A percentile compares a stretch with the other conserved stretches of the same genome.
These are phyloP conservation scores for Drosophila cognata DNA, from an alignment of 2,888 invertebrate species.

Conservation along the genomic window DNA sequence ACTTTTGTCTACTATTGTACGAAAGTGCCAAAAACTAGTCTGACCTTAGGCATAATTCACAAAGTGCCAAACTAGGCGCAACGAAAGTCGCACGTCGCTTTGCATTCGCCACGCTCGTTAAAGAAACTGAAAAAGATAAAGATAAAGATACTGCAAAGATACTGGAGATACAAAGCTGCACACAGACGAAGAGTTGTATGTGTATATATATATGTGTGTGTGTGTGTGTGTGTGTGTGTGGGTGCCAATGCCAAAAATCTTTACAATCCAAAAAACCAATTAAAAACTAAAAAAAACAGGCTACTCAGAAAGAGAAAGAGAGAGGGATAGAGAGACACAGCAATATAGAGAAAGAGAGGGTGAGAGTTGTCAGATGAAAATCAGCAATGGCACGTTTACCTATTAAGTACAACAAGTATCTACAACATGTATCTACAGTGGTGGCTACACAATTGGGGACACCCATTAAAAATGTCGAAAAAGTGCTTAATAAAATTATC, in stretches of 20 bases:
- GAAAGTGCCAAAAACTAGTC: constrained; percentile 37
- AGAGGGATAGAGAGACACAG: background rate
- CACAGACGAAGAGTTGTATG: constrained; percentile 2
- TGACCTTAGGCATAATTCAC: constrained; percentile 21
- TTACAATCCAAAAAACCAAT: constrained; percentile 42
- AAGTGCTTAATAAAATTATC: background rate
- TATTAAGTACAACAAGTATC: constrained; percentile 64
- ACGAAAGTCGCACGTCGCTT: constrained; percentile 65
- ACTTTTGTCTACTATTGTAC: background rate
- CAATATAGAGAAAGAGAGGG: background rate
- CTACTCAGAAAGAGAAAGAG: background rate
- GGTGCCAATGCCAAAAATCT: constrained; percentile 60
- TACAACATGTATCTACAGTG: constrained; percentile 32
- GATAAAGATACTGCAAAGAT: constrained; percentile 35
- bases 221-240: constrained; percentile 25
- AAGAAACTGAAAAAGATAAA: constrained; percentile 18
- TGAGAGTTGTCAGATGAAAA: constrained; percentile 31
- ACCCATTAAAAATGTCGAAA: background rate
- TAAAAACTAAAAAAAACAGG: constrained; percentile 37
- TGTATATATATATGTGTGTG: constrained; percentile 25
- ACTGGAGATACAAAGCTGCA: constrained; percentile 30
- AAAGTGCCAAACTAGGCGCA: constrained; percentile 56
- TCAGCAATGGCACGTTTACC: constrained; percentile 37
- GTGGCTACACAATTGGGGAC: background rate
- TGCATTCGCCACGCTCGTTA: constrained; percentile 61